phyloP scores from a whole-genome alignment of 2,888 invertebrate species.

The Apamea epomidion region DNA sequence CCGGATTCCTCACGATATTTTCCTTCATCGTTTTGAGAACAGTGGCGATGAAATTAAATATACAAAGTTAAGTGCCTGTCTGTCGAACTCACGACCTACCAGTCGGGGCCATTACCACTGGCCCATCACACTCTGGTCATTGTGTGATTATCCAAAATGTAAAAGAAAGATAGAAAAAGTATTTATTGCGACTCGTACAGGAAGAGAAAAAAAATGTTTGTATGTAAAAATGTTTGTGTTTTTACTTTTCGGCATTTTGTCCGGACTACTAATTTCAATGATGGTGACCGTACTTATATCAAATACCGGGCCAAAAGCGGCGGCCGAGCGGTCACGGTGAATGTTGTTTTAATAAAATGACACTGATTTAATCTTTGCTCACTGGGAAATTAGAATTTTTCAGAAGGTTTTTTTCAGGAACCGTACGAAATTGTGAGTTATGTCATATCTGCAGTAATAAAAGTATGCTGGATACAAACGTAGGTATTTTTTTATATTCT shows the following conservation, averaged over 20 bases:
- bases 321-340: slow-evolving; percentile 63
- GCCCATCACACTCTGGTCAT: not conserved
- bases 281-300: slow-evolving; percentile 64
- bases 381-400: slow-evolving; percentile 61
- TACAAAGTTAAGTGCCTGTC: not conserved
- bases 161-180: not conserved
- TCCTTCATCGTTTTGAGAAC: not conserved
- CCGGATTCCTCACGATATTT: not conserved
- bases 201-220: too few species aligned
- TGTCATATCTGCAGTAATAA: slow-evolving; percentile 45
- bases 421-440: slow-evolving; percentile 48
- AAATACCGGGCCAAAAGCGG: slow-evolving; percentile 70
- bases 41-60: not conserved
- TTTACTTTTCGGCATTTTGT: slow-evolving; percentile 4
- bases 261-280: slow-evolving; percentile 15
- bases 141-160: not conserved
- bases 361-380: slow-evolving; percentile 64
- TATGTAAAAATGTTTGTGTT: not conserved
- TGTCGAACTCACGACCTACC: not conserved
- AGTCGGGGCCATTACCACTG: not conserved
- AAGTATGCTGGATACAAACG: slow-evolving; percentile 7
- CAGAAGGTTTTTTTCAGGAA: slow-evolving; percentile 47
- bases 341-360: slow-evolving; percentile 70
- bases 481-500: not conserved
- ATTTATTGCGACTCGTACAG: too few species aligned